A percentile compares a stretch with the other conserved stretches of the same genome.
Conservation (phyloP, 2,888 invertebrate genomes). For the Sussaba pulchella region DNA sequence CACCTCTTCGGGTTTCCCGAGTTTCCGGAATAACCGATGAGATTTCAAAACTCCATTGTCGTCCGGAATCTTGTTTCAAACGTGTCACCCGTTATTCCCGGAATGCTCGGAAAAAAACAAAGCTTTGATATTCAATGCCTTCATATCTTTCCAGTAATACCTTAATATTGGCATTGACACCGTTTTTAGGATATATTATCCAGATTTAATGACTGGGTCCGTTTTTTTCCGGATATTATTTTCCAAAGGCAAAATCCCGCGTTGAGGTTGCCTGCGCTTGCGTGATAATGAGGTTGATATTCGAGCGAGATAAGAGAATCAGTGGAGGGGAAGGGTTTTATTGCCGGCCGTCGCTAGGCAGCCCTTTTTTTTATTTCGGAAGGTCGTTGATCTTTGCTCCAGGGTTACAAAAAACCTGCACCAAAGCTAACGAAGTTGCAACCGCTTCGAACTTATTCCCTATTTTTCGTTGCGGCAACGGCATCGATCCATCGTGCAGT, state of each 20-base stretch:
- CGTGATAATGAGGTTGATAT: background rate
- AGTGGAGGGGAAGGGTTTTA: background rate
- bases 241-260: background rate
- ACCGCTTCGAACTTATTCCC: background rate
- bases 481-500: constrained; percentile 35
- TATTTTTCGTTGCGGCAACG: constrained; percentile 9
- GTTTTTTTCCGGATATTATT: background rate
- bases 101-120: constrained; percentile 21
- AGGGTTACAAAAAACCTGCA: constrained; percentile 17
- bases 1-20: constrained; percentile 34
- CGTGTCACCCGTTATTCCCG: background rate
- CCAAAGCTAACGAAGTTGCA: constrained; percentile 2
- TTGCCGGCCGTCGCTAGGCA: background rate
- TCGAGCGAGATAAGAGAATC: constrained; percentile 2
- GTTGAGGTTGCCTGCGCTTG: background rate
- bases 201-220: no score
- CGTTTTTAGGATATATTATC: no score
- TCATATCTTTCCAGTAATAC: no score
- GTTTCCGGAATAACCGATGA: constrained; percentile 42
- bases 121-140: background rate
- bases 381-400: constrained; percentile 9
- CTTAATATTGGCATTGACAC: no score
- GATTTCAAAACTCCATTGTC: constrained; percentile 40
- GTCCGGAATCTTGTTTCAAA: constrained; percentile 19
- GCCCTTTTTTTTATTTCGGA: constrained; percentile 31